Evolutionary conservation across 2,797 vertebrate genomes (phyloP).

Genomic region (Mycteria americana): DNA sequence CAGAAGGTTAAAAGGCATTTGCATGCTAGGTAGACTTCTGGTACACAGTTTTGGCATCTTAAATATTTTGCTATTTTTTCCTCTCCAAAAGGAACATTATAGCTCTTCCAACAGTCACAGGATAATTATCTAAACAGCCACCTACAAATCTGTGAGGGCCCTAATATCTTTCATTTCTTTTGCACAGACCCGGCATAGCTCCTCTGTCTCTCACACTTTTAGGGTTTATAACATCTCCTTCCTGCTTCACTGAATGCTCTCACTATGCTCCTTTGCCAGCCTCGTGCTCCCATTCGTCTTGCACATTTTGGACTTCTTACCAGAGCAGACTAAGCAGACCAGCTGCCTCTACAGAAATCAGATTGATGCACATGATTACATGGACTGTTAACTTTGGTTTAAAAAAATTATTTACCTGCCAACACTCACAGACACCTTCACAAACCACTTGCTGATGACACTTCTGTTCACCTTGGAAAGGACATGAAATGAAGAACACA

Average conservation of each 20-base stretch:
- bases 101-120: not conserved
- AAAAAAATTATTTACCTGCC: conserved; percentile 58
- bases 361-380: conserved; percentile 54
- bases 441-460: conserved; percentile 21
- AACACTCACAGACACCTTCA: conserved; percentile 21
- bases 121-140: not conserved
- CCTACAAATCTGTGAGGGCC: not conserved
- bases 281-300: not conserved
- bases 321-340: not conserved
- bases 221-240: not conserved
- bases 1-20: not conserved
- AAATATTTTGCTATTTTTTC: not conserved
- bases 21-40: not conserved
- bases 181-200: not conserved
- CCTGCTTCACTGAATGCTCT: not conserved
- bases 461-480: conserved; percentile 48
- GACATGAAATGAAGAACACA: not conserved
- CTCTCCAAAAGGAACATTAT: not conserved
- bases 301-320: not conserved
- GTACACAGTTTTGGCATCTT: not conserved
- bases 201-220: not conserved
- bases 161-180: not conserved
- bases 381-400: conserved; percentile 42
- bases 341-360: conserved; percentile 9
- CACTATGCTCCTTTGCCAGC: not conserved